These are phyloP conservation scores for Philantomba maxwellii DNA, from an alignment of 2,113 vertebrate genomes.

Conservation along the genomic window DNA sequence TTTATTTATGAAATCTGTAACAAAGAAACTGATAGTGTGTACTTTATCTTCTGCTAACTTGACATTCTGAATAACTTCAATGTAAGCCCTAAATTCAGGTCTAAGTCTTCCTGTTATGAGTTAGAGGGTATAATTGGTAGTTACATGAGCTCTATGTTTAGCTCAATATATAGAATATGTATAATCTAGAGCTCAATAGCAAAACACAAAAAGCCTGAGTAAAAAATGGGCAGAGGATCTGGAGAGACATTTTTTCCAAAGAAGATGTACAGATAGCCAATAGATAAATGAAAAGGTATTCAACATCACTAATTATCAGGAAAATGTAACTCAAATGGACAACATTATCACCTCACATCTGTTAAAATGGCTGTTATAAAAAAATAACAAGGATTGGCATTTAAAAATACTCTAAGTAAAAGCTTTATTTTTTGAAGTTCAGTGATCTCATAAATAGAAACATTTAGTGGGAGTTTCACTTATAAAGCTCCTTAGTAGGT, in stretches of 20 bases:
- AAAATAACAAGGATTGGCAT: neutral
- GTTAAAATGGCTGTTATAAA: neutral
- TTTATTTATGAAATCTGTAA: neutral
- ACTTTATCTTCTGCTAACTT: neutral
- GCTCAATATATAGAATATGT: neutral
- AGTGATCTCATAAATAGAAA: slow-evolving; percentile 87
- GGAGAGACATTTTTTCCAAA: neutral
- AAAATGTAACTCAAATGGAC: neutral
- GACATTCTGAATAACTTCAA: neutral
- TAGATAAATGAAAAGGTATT: neutral
- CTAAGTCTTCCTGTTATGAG: neutral
- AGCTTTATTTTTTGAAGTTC: slow-evolving; percentile 93
- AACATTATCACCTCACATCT: neutral
- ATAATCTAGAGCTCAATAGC: neutral
- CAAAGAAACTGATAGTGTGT: neutral
- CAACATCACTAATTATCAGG: neutral
- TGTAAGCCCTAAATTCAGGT: neutral
- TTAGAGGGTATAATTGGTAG: neutral
- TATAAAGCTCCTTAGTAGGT: slow-evolving; percentile 97
- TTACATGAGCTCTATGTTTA: neutral
- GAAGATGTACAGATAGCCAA: neutral
- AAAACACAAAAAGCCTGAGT: neutral
- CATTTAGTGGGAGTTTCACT: slow-evolving; percentile 87
- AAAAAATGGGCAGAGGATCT: neutral
- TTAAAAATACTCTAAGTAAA: slow-evolving; percentile 87